These are phyloP conservation scores for Thomomys bottae DNA, from an alignment of 2,113 vertebrate species.

Conservation along the genomic window DNA sequence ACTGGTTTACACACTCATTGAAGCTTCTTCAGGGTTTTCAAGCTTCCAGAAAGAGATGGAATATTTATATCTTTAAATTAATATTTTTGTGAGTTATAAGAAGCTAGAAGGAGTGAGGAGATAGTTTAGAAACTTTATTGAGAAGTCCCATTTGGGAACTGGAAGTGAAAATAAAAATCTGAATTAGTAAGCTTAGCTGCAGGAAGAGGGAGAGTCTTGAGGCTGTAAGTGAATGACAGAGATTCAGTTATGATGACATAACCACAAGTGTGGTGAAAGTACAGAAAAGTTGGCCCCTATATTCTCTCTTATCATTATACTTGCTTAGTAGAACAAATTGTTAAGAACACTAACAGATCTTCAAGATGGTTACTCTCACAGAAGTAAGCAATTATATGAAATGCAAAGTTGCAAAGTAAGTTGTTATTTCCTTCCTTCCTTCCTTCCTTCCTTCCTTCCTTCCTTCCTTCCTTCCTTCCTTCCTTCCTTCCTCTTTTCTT, in stretches of 20 bases:
- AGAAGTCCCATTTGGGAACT: not conserved
- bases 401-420: not conserved
- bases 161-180: not conserved
- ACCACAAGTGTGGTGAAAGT: not conserved
- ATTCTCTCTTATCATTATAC: not conserved
- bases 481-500: not conserved
- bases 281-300: not conserved
- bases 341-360: not conserved
- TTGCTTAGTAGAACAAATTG: not conserved
- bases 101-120: not conserved
- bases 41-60: conserved; percentile 10
- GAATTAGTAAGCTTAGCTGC: not conserved
- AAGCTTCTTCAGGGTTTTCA: not conserved
- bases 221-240: not conserved
- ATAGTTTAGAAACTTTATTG: not conserved
- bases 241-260: not conserved
- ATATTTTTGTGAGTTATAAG: not conserved
- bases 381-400: not conserved
- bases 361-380: not conserved
- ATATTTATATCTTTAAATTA: not conserved
- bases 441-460: too few relatives aligned
- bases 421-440: not conserved
- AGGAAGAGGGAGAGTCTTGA: not conserved
- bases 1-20: not conserved
- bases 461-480: too few relatives aligned